Percentiles rank a stretch among this genome's conserved stretches.
These are phyloP conservation scores for Helicolenus hilgendorfi DNA, from an alignment of 2,797 vertebrate genomes.

Conservation along the genomic window DNA sequence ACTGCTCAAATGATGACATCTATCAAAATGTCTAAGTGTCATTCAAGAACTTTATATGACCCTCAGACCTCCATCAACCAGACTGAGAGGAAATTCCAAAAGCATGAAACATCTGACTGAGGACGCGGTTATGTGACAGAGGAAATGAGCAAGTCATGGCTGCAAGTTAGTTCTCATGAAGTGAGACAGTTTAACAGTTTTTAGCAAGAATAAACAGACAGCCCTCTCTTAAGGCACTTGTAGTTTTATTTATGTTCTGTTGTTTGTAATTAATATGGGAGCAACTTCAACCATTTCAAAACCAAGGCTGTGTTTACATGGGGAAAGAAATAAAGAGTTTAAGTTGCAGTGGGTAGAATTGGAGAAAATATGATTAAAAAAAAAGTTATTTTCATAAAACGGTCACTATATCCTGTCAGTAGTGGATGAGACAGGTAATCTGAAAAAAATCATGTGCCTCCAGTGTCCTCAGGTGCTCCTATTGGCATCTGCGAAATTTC, in stretches of 20 bases:
- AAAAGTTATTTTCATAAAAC: too few relatives aligned
- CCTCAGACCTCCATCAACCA: neutral
- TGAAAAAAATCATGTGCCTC: too few relatives aligned
- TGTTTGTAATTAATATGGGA: neutral
- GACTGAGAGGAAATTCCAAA: neutral
- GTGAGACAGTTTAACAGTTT: neutral
- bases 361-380: too few relatives aligned
- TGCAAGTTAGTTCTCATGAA: neutral
- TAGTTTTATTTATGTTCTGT: neutral
- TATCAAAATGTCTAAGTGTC: slow-evolving; percentile 86
- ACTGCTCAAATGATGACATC: slow-evolving; percentile 69
- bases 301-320: neutral
- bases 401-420: too few relatives aligned
- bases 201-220: neutral
- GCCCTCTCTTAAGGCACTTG: neutral
- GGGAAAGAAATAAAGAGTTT: neutral
- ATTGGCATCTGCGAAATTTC: too few relatives aligned
- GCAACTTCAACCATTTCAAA: neutral
- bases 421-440: too few relatives aligned
- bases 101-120: neutral
- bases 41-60: neutral
- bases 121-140: neutral
- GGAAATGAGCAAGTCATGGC: neutral
- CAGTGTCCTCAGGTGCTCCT: too few relatives aligned
- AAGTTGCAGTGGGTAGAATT: too few relatives aligned